Evolutionary conservation across 1,140 invertebrate genomes (phyloP), one percentile per base, ranked within the genome.

Genomic region (Scaptomyza montana): DNA sequence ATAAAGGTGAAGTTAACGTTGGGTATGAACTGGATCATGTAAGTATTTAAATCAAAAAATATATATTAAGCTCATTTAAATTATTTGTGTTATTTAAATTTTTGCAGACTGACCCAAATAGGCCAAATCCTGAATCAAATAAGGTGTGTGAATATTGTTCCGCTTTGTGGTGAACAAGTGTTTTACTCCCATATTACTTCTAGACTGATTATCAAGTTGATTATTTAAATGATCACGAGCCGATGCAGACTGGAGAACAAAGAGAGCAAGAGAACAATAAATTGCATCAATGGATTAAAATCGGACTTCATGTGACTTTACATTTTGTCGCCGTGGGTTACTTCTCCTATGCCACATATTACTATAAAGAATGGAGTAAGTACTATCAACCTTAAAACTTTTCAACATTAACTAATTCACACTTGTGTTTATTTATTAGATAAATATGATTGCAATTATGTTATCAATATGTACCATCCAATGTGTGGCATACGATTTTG

Each of bases 401-500:
- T 46, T 36, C 13, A 16, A 36, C n/a, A 41, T n/a, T 13, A 19
- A 28, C 1, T 41, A 4, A 39, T 2, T 45, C 28, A 5, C 6
- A 54, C 5, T 6, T 8, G 10, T 16, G 0, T 8, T 25, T 1
- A 2, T 16, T 19, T 1, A 2, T 16, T 43, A 86, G 81, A 41
- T 5, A 50, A 25, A 0, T 76, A 86, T 21, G 63, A 72, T 0
- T 87, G 84, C 49, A 84, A 51, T 55, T 3, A 45, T 8, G 4
- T 1, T 1, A 2, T 36, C 33, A 36, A 36, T 9, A 8, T 36
- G 9, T 9, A 0, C 2, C 45, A 54, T 12, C 19, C 62, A 5
- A 12, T 75, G 12, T 92, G 91, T 50, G 81, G 75, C 3, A 85
- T 90, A 16, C 87, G 86, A 5, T 95, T 94, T 75, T 96, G 96